Percentiles rank a stretch among this genome's conserved stretches.
Evolutionary conservation across 2,888 invertebrate species (phyloP).

Genomic region (Lamellibrachia columna): DNA sequence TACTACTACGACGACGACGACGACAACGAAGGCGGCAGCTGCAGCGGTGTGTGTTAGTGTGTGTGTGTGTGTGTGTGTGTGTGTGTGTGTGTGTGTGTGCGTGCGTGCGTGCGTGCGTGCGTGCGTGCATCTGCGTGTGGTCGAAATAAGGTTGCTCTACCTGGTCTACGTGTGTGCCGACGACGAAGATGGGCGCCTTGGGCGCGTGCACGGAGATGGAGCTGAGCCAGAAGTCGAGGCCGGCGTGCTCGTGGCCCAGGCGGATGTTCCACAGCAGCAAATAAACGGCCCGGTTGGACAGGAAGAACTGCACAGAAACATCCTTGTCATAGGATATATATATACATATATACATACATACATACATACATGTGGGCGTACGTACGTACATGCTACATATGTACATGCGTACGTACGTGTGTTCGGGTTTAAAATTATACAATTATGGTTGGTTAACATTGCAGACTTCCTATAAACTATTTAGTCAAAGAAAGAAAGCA

Average conservation of each 20-base stretch:
- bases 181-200: constrained; percentile 62
- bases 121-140: too few relatives aligned
- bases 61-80: too few relatives aligned
- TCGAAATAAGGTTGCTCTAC: constrained; percentile 42
- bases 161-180: constrained; percentile 65
- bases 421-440: neutral
- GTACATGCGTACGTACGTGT: neutral
- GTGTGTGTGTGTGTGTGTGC: too few relatives aligned
- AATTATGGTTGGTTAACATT: neutral
- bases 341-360: neutral
- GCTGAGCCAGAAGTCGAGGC: constrained; percentile 65
- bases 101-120: too few relatives aligned
- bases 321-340: too few relatives aligned
- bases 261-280: constrained; percentile 65
- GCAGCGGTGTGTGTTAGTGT: too few relatives aligned
- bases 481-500: neutral
- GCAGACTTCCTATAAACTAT: neutral
- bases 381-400: neutral
- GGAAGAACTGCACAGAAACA: constrained; percentile 54
- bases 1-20: neutral
- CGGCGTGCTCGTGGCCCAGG: constrained; percentile 64
- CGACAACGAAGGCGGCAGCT: too few relatives aligned
- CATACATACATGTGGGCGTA: neutral
- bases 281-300: constrained; percentile 63
- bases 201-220: constrained; percentile 65